Evolutionary conservation across 1,140 invertebrate species (phyloP).

Genomic region (Drosophila nigrodunni): DNA sequence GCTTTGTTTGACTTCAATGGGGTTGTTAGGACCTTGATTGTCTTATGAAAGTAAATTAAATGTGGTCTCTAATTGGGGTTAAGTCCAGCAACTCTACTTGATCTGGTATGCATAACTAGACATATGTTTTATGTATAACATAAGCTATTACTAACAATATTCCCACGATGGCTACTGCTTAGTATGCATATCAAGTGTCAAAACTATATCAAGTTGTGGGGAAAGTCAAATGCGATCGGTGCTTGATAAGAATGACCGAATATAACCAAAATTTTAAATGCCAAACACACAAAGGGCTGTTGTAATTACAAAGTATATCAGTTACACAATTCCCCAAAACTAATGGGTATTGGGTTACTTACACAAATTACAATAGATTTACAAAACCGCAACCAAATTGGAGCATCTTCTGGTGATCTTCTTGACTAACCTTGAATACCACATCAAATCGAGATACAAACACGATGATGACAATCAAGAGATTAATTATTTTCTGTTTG

Average conservation of each 20-base stretch:
- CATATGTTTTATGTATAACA: constrained; percentile 3
- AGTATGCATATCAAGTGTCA: constrained; percentile 59
- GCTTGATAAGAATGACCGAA: constrained; percentile 54
- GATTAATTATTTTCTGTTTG: constrained; percentile 68
- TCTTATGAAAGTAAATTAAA: constrained; percentile 36
- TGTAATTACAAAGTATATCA: constrained; percentile 44
- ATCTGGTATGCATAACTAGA: constrained; percentile 30
- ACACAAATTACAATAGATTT: constrained; percentile 36
- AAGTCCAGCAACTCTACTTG: neutral
- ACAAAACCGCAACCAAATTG: constrained; percentile 48
- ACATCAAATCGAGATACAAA: constrained; percentile 57
- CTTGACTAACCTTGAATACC: constrained; percentile 61
- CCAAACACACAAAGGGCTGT: constrained; percentile 49
- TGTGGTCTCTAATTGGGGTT: constrained; percentile 11
- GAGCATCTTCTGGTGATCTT: constrained; percentile 62
- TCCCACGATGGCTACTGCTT: constrained; percentile 58
- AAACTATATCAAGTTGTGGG: constrained; percentile 30
- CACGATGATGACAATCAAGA: constrained; percentile 46
- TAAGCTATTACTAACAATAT: constrained; percentile 13
- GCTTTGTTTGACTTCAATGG: constrained; percentile 19
- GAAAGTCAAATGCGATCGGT: constrained; percentile 54
- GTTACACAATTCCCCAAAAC: constrained; percentile 63
- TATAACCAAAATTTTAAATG: constrained; percentile 41
- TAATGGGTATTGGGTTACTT: constrained; percentile 59
- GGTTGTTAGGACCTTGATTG: constrained; percentile 31